A percentile compares a stretch with the other conserved stretches of the same genome.
Evolutionary conservation across 2,113 vertebrate genomes (phyloP).

Genomic region (Aegotheles bennettii): DNA sequence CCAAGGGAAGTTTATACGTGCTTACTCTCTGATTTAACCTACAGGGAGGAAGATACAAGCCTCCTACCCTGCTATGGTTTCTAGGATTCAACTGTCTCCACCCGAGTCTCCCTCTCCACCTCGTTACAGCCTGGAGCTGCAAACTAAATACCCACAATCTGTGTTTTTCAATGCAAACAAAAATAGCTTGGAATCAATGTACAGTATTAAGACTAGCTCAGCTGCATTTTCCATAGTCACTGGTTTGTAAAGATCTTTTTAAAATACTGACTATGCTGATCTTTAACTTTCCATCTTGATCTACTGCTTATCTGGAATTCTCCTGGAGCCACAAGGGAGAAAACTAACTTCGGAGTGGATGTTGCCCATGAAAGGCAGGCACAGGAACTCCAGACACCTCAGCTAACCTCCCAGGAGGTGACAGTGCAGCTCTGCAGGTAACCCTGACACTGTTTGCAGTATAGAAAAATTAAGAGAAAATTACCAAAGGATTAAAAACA

Average conservation of each 20-base stretch:
- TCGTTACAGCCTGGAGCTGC: neutral
- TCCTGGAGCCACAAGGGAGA: neutral
- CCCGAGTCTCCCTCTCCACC: fast-evolving
- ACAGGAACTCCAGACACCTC: neutral
- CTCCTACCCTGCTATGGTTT: neutral
- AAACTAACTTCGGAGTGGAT: neutral
- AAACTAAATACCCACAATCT: neutral
- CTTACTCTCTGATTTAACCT: neutral
- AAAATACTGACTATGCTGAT: neutral
- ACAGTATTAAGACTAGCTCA: neutral
- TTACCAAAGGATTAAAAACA: neutral
- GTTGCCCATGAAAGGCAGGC: neutral
- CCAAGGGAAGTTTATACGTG: neutral
- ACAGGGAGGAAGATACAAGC: neutral
- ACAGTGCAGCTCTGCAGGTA: neutral
- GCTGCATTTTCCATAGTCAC: fast-evolving
- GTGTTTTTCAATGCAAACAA: neutral
- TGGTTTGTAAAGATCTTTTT: neutral
- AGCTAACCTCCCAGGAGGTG: neutral
- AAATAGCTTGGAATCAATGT: neutral
- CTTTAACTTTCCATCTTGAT: neutral
- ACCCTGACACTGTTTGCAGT: neutral
- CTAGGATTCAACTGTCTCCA: neutral
- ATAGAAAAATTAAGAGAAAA: neutral
- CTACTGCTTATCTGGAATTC: neutral